Evolutionary conservation across 2,797 vertebrate genomes (phyloP).

Genomic region (Acanthurus lineatus): DNA sequence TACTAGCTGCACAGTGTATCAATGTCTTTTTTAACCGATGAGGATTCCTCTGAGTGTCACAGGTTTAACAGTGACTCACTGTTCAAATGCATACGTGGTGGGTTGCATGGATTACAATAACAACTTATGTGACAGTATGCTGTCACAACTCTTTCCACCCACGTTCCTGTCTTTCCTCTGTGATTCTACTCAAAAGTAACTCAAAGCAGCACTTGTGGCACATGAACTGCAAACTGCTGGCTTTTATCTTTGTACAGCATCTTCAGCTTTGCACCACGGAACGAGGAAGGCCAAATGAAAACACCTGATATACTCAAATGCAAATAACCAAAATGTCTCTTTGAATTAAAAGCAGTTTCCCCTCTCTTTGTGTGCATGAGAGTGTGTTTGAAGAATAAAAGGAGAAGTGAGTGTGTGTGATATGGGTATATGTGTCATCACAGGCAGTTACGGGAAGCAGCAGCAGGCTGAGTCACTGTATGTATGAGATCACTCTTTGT

Average conservation of each 20-base stretch:
- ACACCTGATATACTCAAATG: conserved; percentile 10
- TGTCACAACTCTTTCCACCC: conserved; percentile 38
- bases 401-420: neutral
- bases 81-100: conserved; percentile 27
- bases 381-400: neutral
- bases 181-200: conserved; percentile 12
- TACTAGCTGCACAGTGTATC: neutral
- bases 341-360: neutral
- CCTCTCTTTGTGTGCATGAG: neutral
- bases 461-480: conserved; percentile 47
- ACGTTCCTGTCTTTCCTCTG: conserved; percentile 29
- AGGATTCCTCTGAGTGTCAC: conserved; percentile 13
- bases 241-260: neutral
- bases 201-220: conserved; percentile 3
- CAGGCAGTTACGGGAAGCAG: conserved; percentile 16
- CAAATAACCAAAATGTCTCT: neutral
- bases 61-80: conserved; percentile 30
- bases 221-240: neutral
- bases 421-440: conserved; percentile 23
- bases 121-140: conserved; percentile 30
- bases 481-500: conserved; percentile 24
- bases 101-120: conserved; percentile 32
- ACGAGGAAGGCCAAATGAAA: conserved; percentile 3
- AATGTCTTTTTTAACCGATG: neutral
- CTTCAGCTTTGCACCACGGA: neutral